Conservation (phyloP, 2,797 vertebrate genomes). For the Galago senegalensis region DNA sequence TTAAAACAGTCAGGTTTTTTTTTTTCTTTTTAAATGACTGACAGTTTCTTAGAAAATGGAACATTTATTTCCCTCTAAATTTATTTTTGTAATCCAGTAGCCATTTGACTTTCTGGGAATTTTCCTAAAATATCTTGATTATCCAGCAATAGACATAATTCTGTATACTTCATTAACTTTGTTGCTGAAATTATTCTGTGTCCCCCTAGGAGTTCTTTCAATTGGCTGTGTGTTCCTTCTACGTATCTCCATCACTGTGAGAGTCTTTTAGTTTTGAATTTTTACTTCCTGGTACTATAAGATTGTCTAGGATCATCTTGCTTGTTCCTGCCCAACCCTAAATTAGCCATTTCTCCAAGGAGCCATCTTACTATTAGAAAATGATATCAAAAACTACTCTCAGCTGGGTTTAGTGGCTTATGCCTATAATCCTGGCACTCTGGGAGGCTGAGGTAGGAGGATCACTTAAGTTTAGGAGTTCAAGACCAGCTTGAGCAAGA, state of each 20-base stretch:
- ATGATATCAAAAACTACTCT: not conserved
- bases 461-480: too few species aligned
- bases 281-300: not conserved
- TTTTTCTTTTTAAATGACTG: too few species aligned
- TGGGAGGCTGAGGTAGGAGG: too few species aligned
- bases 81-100: not conserved
- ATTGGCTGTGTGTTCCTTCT: not conserved
- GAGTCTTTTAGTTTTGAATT: not conserved
- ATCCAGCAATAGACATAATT: not conserved
- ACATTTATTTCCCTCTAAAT: not conserved
- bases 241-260: not conserved
- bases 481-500: too few species aligned
- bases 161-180: not conserved
- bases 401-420: too few species aligned
- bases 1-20: not conserved
- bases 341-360: not conserved
- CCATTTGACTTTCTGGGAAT: not conserved
- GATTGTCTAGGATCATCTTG: conserved; percentile 4
- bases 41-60: conserved; percentile 6
- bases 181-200: not conserved
- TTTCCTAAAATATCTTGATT: not conserved
- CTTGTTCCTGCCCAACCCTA: not conserved
- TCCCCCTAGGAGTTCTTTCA: not conserved
- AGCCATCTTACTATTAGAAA: not conserved
- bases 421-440: too few species aligned